Evolutionary conservation across 2,113 vertebrate genomes (phyloP).

Genomic region (Hippocampus comes): DNA sequence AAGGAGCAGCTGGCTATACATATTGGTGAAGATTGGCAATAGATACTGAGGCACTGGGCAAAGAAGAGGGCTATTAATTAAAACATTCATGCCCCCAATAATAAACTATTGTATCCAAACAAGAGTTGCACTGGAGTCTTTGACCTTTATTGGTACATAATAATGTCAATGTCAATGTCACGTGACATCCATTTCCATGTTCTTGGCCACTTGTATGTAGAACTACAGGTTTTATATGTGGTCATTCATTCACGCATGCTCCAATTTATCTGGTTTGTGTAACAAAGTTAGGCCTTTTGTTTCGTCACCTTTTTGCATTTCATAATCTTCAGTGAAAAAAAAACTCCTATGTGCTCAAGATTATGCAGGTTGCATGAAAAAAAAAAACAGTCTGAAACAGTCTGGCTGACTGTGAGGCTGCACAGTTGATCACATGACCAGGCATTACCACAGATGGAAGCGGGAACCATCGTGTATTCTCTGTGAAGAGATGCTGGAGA

Average conservation of each 20-base stretch:
- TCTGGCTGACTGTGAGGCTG: conserved; percentile 37
- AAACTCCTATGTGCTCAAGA: conserved; percentile 62
- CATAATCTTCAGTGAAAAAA: conserved; percentile 54
- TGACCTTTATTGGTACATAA: background rate
- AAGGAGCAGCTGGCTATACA: conserved; percentile 35
- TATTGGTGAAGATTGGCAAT: conserved; percentile 3
- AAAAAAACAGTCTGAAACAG: background rate
- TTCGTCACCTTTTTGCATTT: conserved; percentile 54
- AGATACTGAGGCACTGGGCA: conserved; percentile 3
- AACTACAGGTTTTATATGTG: conserved; percentile 11
- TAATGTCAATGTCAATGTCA: background rate
- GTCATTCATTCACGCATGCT: conserved; percentile 31
- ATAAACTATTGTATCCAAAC: conserved; percentile 16
- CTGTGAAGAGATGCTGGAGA: conserved; percentile 13
- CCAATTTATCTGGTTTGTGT: conserved; percentile 60
- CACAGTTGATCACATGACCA: conserved; percentile 46
- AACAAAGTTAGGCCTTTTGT: conserved; percentile 53
- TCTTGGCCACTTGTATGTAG: background rate
- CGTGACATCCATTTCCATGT: background rate
- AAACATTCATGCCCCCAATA: conserved; percentile 35
- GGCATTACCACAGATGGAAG: conserved; percentile 35
- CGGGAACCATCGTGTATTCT: conserved; percentile 24
- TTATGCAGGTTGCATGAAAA: conserved; percentile 32
- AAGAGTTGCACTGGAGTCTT: conserved; percentile 13
- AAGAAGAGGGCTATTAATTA: conserved; percentile 20